Base-by-base conservation (phyloP, 1,140 invertebrate genomes). In the Halictus rubicundus region DNA sequence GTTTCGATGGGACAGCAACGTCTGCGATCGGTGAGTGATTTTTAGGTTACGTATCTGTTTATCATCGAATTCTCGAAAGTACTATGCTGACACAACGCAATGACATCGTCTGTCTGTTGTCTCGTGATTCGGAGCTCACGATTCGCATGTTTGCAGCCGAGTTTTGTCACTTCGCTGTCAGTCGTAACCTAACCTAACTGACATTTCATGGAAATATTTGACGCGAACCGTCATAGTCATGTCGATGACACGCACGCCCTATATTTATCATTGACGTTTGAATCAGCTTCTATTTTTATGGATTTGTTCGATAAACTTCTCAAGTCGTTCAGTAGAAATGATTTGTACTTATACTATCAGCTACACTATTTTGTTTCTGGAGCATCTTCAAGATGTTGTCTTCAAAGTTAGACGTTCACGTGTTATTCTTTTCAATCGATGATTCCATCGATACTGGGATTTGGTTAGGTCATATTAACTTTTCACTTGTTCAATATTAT, bases 21-120 rank as follows among this genome's bases (percentile, higher is more conserved):
- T 60, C n/a, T 32, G 66, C 27, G 23, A 60, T 57, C 14, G 75
- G 80, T 81, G 61, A 81, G 80, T 66, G 46, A n/a, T 12, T 69
- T 81, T 71, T 61, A 81, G 80, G 75, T 81, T 81, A 81, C 4
- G 8, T 10, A 2, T 49, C 23, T 9, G 42, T 49, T 42, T 54
- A 27, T 16, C 16, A 42, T 14, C 10, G 7, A 52, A 27, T 32
- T 16, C 5, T 42, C 21, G 9, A 0, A 10, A 21, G 37, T 7
- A 7, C 46, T 8, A 46, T 12, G 16, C 39, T 39, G 25, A 16
- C 16, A 0, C 16, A 27, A 46, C 21, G 0, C 19, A 14, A 9
- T 32, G 14, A 27, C 23, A 42, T 7, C 42, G 1, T n/a, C 9
- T 46, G 27, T 5, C 0, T 2, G 1, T 76, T 1, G 2, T 9